A percentile compares a stretch with the other conserved stretches of the same genome.
Conservation (phyloP, 2,888 invertebrate genomes). For the Drosophila tanythrix region DNA sequence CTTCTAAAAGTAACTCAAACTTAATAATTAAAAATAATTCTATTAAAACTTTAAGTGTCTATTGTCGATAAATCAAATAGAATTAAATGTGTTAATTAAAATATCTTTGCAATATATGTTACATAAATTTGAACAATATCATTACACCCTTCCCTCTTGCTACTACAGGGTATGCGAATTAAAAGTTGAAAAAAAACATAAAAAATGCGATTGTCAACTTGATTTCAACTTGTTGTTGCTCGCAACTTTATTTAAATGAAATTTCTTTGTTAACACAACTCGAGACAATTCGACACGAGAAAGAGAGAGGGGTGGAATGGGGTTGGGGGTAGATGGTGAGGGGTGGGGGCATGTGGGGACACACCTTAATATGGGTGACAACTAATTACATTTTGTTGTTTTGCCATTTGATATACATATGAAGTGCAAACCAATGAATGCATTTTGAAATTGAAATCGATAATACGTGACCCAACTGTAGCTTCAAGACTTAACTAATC, state of each 20-base stretch:
- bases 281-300: constrained; percentile 11
- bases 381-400: constrained; percentile 81
- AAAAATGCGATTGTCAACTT: constrained; percentile 45
- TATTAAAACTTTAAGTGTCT: background rate
- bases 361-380: constrained; percentile 74
- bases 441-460: constrained; percentile 73
- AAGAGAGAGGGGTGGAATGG: background rate
- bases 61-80: background rate
- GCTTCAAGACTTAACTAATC: constrained; percentile 38
- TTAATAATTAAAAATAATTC: background rate
- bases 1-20: background rate
- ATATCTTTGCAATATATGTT: background rate
- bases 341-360: constrained; percentile 33
- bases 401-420: constrained; percentile 69
- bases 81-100: background rate
- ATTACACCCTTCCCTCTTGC: background rate
- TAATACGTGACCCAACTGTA: constrained; percentile 64
- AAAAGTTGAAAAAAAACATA: constrained; percentile 7
- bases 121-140: background rate
- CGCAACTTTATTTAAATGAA: constrained; percentile 45
- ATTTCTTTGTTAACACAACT: constrained; percentile 65
- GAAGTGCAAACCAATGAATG: constrained; percentile 53
- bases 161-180: constrained; percentile 1
- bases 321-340: background rate
- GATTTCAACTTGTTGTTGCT: constrained; percentile 30